A percentile compares a stretch with the other conserved stretches of the same genome.
These are phyloP conservation scores for Drosophila subobscura DNA, from an alignment of 1,140 invertebrate genomes.

Conservation along the genomic window DNA sequence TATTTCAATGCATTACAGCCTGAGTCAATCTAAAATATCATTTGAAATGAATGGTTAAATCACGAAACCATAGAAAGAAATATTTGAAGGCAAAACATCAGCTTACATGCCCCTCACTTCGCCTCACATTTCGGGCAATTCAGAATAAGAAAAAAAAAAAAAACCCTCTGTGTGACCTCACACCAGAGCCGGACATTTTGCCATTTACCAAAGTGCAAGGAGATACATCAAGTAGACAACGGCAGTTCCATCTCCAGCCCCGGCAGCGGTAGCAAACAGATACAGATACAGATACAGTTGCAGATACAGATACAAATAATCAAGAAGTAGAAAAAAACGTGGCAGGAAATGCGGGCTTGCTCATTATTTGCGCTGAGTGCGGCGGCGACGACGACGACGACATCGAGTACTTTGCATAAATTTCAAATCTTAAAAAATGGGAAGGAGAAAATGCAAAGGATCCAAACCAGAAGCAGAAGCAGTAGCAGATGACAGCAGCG, in stretches of 20 bases:
- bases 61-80: too few relatives aligned
- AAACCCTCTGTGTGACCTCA: constrained; percentile 19
- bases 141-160: background rate
- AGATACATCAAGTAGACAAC: constrained; percentile 70
- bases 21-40: too few relatives aligned
- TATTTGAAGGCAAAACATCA: constrained; percentile 10
- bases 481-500: constrained; percentile 67
- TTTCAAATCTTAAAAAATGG: constrained; percentile 66
- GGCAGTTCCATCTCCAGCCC: constrained; percentile 30
- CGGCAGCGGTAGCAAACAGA: constrained; percentile 31
- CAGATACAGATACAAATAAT: constrained; percentile 55
- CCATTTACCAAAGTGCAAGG: constrained; percentile 74
- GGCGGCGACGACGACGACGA: constrained; percentile 57
- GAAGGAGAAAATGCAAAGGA: constrained; percentile 21
- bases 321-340: constrained; percentile 62
- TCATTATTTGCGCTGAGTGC: constrained; percentile 80
- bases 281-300: constrained; percentile 44
- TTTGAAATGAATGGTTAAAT: too few relatives aligned
- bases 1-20: too few relatives aligned
- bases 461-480: constrained; percentile 43
- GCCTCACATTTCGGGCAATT: background rate
- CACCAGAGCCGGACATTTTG: constrained; percentile 50
- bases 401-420: constrained; percentile 80
- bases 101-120: constrained; percentile 22
- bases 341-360: constrained; percentile 81